phyloP scores from a whole-genome alignment of 1,140 invertebrate species.

The Heliconius hermathena region DNA sequence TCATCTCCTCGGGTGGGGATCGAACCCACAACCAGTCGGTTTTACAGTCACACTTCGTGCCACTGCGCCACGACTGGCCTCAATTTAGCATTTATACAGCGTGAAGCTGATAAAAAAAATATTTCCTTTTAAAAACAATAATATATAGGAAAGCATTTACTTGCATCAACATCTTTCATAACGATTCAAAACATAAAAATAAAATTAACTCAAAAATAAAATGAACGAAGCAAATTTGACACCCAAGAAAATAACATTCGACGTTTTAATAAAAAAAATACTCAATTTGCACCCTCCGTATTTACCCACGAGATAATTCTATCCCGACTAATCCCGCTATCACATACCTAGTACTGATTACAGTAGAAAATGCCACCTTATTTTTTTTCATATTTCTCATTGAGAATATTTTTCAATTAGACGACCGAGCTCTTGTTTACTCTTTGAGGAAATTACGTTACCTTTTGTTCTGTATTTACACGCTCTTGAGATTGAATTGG shows the following conservation, averaged over 20 bases:
- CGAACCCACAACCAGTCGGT: too few relatives aligned
- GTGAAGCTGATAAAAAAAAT: too few relatives aligned
- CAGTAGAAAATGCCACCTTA: constrained; percentile 29
- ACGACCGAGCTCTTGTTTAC: constrained; percentile 13
- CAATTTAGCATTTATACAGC: too few relatives aligned
- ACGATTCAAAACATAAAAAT: background rate
- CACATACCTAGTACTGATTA: constrained; percentile 46
- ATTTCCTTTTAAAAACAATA: background rate
- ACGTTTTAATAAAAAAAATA: constrained; percentile 38
- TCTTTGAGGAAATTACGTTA: constrained; percentile 17
- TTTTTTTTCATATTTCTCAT: constrained; percentile 27
- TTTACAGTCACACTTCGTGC: too few relatives aligned
- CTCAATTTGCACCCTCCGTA: constrained; percentile 34
- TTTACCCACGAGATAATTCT: constrained; percentile 42
- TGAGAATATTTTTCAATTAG: constrained; percentile 41
- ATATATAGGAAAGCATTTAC: background rate
- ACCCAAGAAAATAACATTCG: background rate
- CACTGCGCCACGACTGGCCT: too few relatives aligned
- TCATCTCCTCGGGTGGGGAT: too few relatives aligned
- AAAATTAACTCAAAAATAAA: background rate
- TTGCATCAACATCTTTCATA: background rate
- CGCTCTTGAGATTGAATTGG: constrained; percentile 15
- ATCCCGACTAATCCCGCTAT: constrained; percentile 47
- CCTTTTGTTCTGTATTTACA: constrained; percentile 17
- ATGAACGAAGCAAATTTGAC: background rate